Base-by-base conservation (phyloP, 1,140 invertebrate genomes). In the Drosophila bipectinata region DNA sequence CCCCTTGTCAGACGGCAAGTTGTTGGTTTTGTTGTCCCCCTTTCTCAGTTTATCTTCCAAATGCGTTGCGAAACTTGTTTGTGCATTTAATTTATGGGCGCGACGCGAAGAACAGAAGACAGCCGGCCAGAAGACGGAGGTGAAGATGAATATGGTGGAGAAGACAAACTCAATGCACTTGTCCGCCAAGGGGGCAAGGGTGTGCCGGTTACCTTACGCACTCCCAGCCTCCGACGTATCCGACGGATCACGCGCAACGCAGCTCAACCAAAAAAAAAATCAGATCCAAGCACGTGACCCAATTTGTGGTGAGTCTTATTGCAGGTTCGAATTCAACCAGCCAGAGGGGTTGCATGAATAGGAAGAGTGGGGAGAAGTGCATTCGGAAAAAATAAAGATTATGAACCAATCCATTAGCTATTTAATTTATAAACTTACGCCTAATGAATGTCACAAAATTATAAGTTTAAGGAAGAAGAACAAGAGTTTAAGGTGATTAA, bases 1-100 rank as follows among this genome's bases (percentile, higher is more conserved):
- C 34, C 34, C 12, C 34, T 37, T 37, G 34, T 12, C 34, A n/a
- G 34, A n/a, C 34, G 34, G 34, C 34, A 37, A 48, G 44, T 34
- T 7, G 41, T 37, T 10, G 44, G n/a, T 56, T 64, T 55, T 68
- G 66, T 56, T 69, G 66, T 69, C 66, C 64, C 78, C 66, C 75
- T 68, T 87, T 87, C 81, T 75, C 51, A 87, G 74, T 87, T 85
- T 77, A 87, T 87, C 74, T 78, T 54, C 66, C 54, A 44, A 63
- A 61, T 78, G 64, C 82, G 74, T 81, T 85, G 74, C 83, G 78
- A 85, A 85, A 85, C 82, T 85, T 64, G 82, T 85, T 85, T 85
- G 78, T 87, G 83, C 83, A 88, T 88, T 88, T 88, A 88, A 87
- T 87, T 87, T 87, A 87, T 87, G 82, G 83, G 79, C 79, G 83